Conservation (phyloP, 2,113 vertebrate genomes). For the Gavialis gangeticus region DNA sequence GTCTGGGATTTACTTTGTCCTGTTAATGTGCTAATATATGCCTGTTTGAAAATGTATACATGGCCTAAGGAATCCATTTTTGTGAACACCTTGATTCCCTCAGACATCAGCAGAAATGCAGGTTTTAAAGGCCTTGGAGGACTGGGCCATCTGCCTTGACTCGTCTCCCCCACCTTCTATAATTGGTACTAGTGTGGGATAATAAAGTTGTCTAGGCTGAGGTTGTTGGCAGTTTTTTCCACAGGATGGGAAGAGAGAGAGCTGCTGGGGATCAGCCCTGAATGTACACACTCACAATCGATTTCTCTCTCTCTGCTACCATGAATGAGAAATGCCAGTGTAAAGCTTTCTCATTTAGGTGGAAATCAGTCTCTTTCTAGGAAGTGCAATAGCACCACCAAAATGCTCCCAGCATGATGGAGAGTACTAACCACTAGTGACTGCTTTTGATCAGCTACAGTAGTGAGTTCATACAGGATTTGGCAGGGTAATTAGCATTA, state of each 20-base stretch:
- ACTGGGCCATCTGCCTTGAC: background rate
- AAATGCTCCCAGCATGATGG: background rate
- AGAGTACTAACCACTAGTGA: background rate
- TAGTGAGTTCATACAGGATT: background rate
- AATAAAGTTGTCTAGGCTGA: constrained; percentile 33
- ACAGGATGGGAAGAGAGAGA: constrained; percentile 1
- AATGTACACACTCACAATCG: constrained; percentile 36
- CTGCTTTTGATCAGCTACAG: background rate
- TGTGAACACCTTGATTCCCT: background rate
- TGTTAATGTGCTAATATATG: background rate
- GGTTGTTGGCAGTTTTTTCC: background rate
- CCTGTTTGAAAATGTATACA: background rate
- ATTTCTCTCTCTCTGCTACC: constrained; percentile 59
- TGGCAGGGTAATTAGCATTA: background rate
- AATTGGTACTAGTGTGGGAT: background rate
- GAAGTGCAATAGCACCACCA: constrained; percentile 64
- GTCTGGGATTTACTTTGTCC: background rate
- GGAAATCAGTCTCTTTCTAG: constrained; percentile 25
- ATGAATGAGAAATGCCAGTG: constrained; percentile 53
- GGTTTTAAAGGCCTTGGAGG: background rate
- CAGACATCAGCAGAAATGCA: background rate
- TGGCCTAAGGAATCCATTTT: background rate
- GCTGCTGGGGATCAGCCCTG: constrained; percentile 20
- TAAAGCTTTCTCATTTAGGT: constrained; percentile 43
- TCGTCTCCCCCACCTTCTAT: background rate